Base-by-base conservation (phyloP, 2,113 vertebrate species). In the Amphilophus citrinellus region DNA sequence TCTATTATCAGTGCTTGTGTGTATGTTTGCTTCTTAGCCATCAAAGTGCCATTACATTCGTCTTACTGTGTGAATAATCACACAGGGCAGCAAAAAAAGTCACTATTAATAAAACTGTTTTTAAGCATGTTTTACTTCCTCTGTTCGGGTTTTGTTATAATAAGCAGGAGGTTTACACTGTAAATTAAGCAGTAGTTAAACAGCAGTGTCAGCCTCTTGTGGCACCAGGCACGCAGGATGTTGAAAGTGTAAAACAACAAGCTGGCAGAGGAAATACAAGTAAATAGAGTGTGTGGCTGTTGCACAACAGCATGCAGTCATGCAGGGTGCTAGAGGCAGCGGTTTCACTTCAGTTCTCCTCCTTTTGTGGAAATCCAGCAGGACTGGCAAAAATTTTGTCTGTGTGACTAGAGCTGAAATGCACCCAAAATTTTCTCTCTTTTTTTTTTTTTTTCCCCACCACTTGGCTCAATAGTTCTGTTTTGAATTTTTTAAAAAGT, bases 181-280 rank as follows among this genome's bases (percentile, higher is more conserved):
- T 66, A 84, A 82, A 89, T 66, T 77, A 89, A 79, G 83, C 87
- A 83, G 84, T 56, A 77, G 77, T 77, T 63, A 88, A 89, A 91
- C 32, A 86, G 90, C 88, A 75, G 82, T 42, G 92, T 93, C 95
- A 93, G 93, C 86, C 87, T 71, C 86, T 82, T 58, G 47, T 61
- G 84, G 68, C 81, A 32, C 65, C 59, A 71, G 20, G 66, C 20
- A 58, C 56, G 61, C 81, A 89, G 87, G 93, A 91, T 93, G 93
- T 89, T 79, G 68, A 87, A 92, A 93, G 92, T 83, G 87, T 91
- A 91, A 90, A 92, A 91, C 88, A 93, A 94, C 88, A 90, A 86
- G 91, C 87, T 90, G 91, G 91, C 76, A 89, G 85, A 86, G 76
- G 88, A 92, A 92, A 87, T 86, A 76, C 42, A 42, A 91, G 82